phyloP scores from a whole-genome alignment of 1,140 invertebrate species.

The Drosophila mauritiana region DNA sequence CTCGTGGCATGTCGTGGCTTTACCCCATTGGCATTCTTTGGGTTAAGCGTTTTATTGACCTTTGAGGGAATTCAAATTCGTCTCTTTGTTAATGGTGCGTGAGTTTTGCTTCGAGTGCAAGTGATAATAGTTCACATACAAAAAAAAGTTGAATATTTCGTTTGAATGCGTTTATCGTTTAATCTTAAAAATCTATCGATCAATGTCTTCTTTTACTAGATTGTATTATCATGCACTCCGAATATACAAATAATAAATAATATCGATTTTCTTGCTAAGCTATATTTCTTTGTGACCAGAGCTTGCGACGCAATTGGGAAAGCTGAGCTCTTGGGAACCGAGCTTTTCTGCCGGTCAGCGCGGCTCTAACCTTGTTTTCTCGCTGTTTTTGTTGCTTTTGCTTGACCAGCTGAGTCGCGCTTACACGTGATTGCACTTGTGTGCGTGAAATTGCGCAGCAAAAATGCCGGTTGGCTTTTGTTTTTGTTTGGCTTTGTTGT shows the following conservation, averaged over 20 bases:
- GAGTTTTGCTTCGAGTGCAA: constrained; percentile 16
- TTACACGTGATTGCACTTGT: constrained; percentile 11
- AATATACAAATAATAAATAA: not conserved
- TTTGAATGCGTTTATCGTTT: not conserved
- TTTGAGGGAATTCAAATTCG: constrained; percentile 39
- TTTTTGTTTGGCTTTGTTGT: constrained; percentile 45
- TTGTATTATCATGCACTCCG: too few relatives aligned
- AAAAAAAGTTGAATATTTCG: not conserved
- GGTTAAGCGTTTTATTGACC: constrained; percentile 74
- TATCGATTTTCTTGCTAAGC: not conserved
- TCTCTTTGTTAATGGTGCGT: constrained; percentile 43
- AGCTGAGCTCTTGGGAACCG: constrained; percentile 64
- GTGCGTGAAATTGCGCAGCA: constrained; percentile 73
- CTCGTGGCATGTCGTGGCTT: constrained; percentile 49
- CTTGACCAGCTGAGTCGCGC: constrained; percentile 72
- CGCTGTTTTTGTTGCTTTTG: constrained; percentile 41
- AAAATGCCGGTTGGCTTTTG: constrained; percentile 64
- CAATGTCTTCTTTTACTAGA: not conserved
- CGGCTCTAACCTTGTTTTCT: constrained; percentile 52
- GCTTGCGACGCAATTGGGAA: constrained; percentile 73
- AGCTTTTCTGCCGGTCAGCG: constrained; percentile 72
- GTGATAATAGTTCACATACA: constrained; percentile 5
- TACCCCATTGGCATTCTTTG: constrained; percentile 34
- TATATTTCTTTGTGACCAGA: constrained; percentile 17
- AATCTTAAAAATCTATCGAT: not conserved